These are phyloP conservation scores for Eudasyphora cyanicolor DNA, from an alignment of 2,888 invertebrate genomes.

Conservation along the genomic window DNA sequence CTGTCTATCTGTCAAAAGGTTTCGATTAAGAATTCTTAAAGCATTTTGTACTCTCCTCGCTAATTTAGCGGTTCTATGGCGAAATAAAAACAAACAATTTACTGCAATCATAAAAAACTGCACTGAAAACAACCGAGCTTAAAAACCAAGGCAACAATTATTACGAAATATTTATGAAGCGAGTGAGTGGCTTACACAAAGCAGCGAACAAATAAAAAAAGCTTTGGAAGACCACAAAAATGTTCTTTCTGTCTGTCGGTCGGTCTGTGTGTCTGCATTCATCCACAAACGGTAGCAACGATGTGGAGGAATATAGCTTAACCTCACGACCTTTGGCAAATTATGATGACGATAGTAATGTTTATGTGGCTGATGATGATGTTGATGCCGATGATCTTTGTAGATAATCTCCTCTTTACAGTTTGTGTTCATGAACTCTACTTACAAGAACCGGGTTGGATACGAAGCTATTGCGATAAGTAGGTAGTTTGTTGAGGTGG, in stretches of 20 bases:
- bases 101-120: neutral
- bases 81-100: neutral
- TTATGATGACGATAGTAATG: neutral
- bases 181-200: too few species aligned
- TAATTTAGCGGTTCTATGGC: neutral
- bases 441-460: neutral
- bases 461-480: neutral
- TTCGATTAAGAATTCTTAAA: neutral
- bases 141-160: neutral
- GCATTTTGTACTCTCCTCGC: neutral
- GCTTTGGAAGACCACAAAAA: neutral
- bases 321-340: conserved; percentile 9
- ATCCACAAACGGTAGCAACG: neutral
- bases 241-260: neutral
- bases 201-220: neutral
- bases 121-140: neutral
- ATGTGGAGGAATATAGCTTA: neutral
- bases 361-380: neutral
- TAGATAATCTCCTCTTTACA: neutral
- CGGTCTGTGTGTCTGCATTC: neutral
- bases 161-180: conserved; percentile 6
- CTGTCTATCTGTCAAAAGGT: neutral
- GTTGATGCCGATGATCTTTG: conserved; percentile 1
- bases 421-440: neutral
- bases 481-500: neutral